Percentiles rank a stretch among this genome's conserved stretches.
Evolutionary conservation across 1,140 invertebrate species (phyloP).

Genomic region (Heliconius hewitsoni): DNA sequence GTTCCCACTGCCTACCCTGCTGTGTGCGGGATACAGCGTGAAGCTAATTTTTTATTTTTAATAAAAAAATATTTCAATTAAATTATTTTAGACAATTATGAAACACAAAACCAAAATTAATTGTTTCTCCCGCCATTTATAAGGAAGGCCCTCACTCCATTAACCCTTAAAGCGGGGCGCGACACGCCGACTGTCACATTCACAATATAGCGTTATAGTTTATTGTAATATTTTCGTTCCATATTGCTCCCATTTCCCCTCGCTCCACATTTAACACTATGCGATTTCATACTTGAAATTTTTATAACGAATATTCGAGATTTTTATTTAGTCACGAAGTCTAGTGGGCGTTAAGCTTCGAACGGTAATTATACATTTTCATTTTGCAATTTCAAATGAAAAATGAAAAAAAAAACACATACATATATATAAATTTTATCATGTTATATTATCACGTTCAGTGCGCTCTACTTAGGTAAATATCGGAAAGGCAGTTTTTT

Average conservation of each 20-base stretch:
- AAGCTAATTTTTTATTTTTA: too few relatives aligned
- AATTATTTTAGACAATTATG: neutral
- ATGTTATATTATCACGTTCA: neutral
- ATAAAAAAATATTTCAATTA: neutral
- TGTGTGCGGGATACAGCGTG: too few relatives aligned
- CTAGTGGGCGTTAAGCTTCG: slow-evolving; percentile 23
- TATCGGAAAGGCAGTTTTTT: neutral
- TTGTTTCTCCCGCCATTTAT: slow-evolving; percentile 54
- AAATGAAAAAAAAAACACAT: slow-evolving; percentile 5
- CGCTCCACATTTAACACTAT: slow-evolving; percentile 44
- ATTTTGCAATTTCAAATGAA: slow-evolving; percentile 15
- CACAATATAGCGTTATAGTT: slow-evolving; percentile 74
- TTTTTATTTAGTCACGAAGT: slow-evolving; percentile 36
- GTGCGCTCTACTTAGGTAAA: neutral
- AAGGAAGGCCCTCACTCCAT: slow-evolving; percentile 63
- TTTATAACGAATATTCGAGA: slow-evolving; percentile 29
- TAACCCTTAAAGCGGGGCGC: slow-evolving; percentile 65
- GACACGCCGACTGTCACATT: slow-evolving; percentile 75
- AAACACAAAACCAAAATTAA: neutral
- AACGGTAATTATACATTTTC: slow-evolving; percentile 26
- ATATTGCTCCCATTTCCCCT: slow-evolving; percentile 61
- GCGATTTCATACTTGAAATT: slow-evolving; percentile 37
- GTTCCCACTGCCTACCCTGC: too few relatives aligned
- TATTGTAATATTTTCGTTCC: slow-evolving; percentile 74
- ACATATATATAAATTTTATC: neutral